phyloP scores from a whole-genome alignment of 2,888 invertebrate genomes.

The Drosophila melanosoma region DNA sequence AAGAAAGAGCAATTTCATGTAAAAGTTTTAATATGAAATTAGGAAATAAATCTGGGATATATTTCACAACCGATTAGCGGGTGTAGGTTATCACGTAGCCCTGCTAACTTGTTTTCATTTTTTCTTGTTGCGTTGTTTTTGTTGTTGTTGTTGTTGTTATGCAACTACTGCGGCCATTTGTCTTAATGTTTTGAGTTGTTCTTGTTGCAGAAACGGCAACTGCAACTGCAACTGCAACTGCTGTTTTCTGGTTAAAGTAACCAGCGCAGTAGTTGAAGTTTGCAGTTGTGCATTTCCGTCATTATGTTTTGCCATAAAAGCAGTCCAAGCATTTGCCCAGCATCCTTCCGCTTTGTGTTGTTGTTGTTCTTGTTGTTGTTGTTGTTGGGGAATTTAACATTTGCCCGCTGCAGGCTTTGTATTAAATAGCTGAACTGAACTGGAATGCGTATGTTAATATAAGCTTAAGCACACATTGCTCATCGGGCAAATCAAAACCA shows the following conservation, averaged over 20 bases:
- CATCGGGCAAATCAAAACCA: constrained; percentile 33
- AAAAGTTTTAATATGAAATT: too few species aligned
- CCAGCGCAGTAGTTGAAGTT: constrained; percentile 54
- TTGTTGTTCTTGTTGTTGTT: constrained; percentile 10
- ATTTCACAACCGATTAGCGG: background rate
- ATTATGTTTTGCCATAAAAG: constrained; percentile 64
- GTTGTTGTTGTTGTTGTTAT: constrained; percentile 15
- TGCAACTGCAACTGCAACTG: constrained; percentile 20
- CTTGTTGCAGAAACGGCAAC: constrained; percentile 24
- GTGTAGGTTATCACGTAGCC: background rate
- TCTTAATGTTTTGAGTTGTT: constrained; percentile 43
- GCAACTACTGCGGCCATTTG: constrained; percentile 41
- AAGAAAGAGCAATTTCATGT: too few species aligned
- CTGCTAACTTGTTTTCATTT: background rate
- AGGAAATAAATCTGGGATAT: background rate
- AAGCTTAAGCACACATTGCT: constrained; percentile 19
- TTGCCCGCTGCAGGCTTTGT: constrained; percentile 49
- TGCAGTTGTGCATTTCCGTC: constrained; percentile 68
- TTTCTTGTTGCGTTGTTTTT: background rate
- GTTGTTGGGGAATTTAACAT: constrained; percentile 46
- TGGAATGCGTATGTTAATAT: constrained; percentile 40
- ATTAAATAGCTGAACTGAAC: constrained; percentile 44
- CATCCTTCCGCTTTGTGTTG: constrained; percentile 64
- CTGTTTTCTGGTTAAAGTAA: constrained; percentile 25
- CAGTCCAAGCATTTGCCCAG: constrained; percentile 63